A percentile compares a stretch with the other conserved stretches of the same genome.
Evolutionary conservation across 1,140 invertebrate genomes (phyloP).

Genomic region (Bombus balteatus): DNA sequence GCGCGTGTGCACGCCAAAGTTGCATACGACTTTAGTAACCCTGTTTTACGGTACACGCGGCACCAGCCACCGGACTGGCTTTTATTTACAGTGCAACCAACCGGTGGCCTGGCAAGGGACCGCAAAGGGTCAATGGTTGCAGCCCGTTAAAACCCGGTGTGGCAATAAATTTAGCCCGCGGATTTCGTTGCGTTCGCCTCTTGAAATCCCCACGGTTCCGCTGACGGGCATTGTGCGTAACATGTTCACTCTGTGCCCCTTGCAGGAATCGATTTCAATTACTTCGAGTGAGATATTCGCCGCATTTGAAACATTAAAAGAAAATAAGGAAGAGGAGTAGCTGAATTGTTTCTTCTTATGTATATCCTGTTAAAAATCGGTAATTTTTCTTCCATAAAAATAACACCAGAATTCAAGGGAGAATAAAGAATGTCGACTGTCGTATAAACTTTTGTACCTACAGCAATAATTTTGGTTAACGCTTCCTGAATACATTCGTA

Average conservation of each 20-base stretch:
- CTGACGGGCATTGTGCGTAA: neutral
- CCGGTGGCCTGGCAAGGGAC: constrained; percentile 29
- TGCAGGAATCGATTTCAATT: neutral
- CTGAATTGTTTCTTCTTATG: neutral
- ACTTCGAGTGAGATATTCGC: neutral
- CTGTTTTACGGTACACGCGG: constrained; percentile 49
- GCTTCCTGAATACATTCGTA: no score
- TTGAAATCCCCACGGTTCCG: neutral
- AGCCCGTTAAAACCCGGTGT: constrained; percentile 34
- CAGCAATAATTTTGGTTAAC: no score
- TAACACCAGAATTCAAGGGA: no score
- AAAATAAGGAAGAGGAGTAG: neutral
- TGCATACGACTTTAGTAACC: constrained; percentile 35
- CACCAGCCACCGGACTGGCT: constrained; percentile 23
- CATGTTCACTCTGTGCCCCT: neutral
- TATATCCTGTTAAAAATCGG: no score
- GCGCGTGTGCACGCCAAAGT: neutral
- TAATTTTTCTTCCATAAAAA: no score
- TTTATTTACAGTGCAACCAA: constrained; percentile 48
- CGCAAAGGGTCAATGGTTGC: constrained; percentile 53
- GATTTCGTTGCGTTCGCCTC: constrained; percentile 13
- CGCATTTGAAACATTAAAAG: neutral
- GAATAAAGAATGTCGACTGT: no score
- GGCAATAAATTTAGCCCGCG: constrained; percentile 32
- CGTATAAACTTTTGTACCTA: no score